A percentile compares a stretch with the other conserved stretches of the same genome.
Conservation (phyloP, 2,113 vertebrate species). For the Platysternon megacephalum region DNA sequence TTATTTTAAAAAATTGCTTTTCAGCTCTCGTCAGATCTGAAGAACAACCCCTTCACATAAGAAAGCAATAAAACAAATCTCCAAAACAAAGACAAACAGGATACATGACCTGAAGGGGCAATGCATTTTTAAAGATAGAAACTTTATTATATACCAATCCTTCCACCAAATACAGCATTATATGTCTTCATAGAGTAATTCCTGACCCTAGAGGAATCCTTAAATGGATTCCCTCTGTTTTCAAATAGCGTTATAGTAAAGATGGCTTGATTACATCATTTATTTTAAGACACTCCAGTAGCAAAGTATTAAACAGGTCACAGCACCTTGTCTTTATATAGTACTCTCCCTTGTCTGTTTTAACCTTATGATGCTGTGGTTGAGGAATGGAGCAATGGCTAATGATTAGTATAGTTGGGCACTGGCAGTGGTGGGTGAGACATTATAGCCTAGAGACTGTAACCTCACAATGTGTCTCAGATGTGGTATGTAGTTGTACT, state of each 20-base stretch:
- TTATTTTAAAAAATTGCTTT: neutral
- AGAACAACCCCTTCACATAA: neutral
- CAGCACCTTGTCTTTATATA: neutral
- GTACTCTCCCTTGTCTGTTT: neutral
- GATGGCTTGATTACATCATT: neutral
- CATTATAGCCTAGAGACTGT: neutral
- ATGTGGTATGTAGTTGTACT: fast-evolving
- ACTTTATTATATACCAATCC: neutral
- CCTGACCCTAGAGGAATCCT: neutral
- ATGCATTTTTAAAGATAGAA: neutral
- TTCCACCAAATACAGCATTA: neutral
- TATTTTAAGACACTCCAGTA: too few species aligned
- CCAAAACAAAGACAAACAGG: neutral
- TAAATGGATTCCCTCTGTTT: neutral
- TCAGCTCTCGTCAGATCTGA: neutral
- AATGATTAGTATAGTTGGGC: neutral
- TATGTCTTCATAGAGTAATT: neutral
- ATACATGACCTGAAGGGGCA: neutral
- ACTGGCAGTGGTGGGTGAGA: neutral
- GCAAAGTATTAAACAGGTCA: neutral
- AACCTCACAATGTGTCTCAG: fast-evolving
- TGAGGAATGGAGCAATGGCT: neutral
- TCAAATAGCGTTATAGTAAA: neutral
- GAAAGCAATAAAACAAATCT: neutral
- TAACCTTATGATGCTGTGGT: neutral